These are phyloP conservation scores for Deroplatys truncata DNA, from an alignment of 2,888 invertebrate species.

Conservation along the genomic window DNA sequence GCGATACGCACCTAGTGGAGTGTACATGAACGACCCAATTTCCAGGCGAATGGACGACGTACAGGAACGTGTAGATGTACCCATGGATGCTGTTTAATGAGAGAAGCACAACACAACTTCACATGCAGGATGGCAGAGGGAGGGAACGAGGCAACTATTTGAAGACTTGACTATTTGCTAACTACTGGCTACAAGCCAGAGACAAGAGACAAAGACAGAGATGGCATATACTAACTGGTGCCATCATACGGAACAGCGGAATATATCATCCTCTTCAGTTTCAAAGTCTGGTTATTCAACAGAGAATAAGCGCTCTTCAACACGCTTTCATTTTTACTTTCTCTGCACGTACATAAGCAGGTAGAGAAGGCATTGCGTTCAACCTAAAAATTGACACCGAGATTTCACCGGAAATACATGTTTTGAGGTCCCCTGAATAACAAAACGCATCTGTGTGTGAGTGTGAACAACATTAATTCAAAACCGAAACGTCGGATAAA, in stretches of 20 bases:
- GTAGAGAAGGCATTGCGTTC: no score
- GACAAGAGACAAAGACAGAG: background rate
- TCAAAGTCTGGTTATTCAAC: no score
- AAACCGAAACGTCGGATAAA: no score
- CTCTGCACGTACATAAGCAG: no score
- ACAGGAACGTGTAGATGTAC: background rate
- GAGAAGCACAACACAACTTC: background rate
- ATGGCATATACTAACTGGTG: background rate
- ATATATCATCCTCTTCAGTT: no score
- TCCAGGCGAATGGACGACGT: conserved; percentile 44
- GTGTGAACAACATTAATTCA: no score
- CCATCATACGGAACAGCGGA: background rate
- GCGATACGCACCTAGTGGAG: conserved; percentile 50
- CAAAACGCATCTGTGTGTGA: no score
- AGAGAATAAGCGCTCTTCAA: no score
- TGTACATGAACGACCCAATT: conserved; percentile 55
- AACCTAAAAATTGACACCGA: no score
- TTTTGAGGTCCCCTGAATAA: no score
- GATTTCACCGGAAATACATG: no score
- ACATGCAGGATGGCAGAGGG: background rate
- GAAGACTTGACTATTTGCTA: conserved; percentile 7
- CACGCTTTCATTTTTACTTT: no score
- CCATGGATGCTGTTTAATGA: background rate
- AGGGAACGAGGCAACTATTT: conserved; percentile 1
- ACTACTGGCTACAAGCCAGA: conserved; percentile 11